Evolutionary conservation across 1,140 invertebrate genomes (phyloP).

Genomic region (Papilio glaucus): DNA sequence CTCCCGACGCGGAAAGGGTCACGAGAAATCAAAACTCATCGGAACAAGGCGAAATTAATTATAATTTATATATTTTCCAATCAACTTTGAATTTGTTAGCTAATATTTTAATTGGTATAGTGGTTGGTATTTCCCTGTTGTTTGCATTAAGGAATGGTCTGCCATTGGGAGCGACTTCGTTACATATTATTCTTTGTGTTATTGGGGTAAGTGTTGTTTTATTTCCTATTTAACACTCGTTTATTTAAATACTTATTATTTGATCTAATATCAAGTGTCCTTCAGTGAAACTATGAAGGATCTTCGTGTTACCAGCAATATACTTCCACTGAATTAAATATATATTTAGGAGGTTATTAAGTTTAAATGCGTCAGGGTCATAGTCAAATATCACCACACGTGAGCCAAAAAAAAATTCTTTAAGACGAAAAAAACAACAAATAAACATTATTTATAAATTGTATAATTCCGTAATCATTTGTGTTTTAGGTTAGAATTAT

Average conservation of each 20-base stretch:
- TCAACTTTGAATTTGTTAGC: constrained; percentile 52
- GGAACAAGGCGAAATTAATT: constrained; percentile 35
- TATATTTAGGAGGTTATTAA: no score
- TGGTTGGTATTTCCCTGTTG: constrained; percentile 49
- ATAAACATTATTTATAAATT: not conserved
- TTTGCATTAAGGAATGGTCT: constrained; percentile 54
- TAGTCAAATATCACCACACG: no score
- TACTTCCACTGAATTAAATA: no score
- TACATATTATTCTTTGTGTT: constrained; percentile 62
- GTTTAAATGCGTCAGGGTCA: no score
- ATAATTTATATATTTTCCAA: constrained; percentile 50
- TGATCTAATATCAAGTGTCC: no score
- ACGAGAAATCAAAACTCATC: constrained; percentile 11
- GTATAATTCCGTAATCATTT: not conserved
- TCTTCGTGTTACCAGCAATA: not conserved
- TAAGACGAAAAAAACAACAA: not conserved
- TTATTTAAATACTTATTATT: no score
- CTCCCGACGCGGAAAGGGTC: constrained; percentile 39
- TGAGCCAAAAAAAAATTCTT: not conserved
- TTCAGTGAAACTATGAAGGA: not conserved
- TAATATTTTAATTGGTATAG: constrained; percentile 57
- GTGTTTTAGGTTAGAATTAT: no score
- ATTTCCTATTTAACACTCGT: not conserved
- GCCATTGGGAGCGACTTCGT: constrained; percentile 46
- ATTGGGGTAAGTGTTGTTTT: constrained; percentile 53